Percentiles rank a stretch among this genome's conserved stretches.
phyloP scores from a whole-genome alignment of 2,113 vertebrate species.

The Atherinomorus stipes region DNA sequence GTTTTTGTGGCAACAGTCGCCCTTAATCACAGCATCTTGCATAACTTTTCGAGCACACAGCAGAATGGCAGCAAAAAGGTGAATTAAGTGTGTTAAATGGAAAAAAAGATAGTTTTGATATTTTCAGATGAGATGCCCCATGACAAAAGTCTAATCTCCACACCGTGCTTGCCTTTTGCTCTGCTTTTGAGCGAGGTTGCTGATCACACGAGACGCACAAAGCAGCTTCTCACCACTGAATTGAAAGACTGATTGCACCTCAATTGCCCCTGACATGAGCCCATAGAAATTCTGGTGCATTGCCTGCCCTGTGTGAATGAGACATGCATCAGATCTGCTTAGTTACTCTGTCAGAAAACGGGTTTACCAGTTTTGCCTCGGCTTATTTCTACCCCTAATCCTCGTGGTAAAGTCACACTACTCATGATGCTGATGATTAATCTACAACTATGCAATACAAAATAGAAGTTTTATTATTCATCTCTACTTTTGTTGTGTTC shows the following conservation, averaged over 20 bases:
- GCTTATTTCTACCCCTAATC: background rate
- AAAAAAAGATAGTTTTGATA: background rate
- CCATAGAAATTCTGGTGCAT: conserved; percentile 15
- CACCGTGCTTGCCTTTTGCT: conserved; percentile 22
- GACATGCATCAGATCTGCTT: conserved; percentile 31
- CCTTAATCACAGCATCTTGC: background rate
- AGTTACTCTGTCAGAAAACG: conserved; percentile 11
- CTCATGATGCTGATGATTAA: background rate
- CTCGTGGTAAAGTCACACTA: background rate
- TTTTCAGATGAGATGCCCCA: conserved; percentile 2
- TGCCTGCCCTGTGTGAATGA: conserved; percentile 23
- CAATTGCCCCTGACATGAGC: conserved; percentile 49
- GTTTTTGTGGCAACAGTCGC: background rate
- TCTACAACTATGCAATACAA: background rate
- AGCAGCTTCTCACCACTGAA: conserved; percentile 30
- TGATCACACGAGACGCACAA: conserved; percentile 37
- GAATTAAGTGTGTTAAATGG: background rate
- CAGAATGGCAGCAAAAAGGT: background rate
- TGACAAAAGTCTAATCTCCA: conserved; percentile 33
- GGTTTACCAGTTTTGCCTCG: background rate
- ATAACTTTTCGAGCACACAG: background rate
- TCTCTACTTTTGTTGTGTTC: background rate
- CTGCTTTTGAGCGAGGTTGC: conserved; percentile 26
- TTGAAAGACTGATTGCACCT: conserved; percentile 60
- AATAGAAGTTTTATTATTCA: background rate